phyloP scores from a whole-genome alignment of 2,113 vertebrate species.

The Macrotus californicus region DNA sequence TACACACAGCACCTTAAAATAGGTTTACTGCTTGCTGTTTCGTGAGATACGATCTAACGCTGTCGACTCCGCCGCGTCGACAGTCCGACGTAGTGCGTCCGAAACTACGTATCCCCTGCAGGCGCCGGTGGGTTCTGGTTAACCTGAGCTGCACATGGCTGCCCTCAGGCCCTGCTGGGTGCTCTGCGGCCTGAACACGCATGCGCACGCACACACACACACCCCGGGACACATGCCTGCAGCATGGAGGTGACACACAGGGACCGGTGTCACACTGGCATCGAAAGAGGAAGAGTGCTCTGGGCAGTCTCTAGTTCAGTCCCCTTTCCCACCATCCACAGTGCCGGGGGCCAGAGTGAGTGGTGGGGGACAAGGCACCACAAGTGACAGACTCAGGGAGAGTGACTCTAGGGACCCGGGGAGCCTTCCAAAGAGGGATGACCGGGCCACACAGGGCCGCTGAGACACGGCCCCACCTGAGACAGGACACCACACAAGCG shows the following conservation, averaged over 20 bases:
- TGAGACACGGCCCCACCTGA: neutral
- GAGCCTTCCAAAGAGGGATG: neutral
- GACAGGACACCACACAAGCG: accelerated
- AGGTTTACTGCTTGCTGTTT: too few relatives aligned
- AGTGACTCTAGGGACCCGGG: neutral
- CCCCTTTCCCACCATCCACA: accelerated
- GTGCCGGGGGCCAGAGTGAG: accelerated
- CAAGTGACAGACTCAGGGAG: neutral
- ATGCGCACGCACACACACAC: too few relatives aligned
- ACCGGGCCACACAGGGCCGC: accelerated
- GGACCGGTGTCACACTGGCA: neutral
- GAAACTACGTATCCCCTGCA: too few relatives aligned
- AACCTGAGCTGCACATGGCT: too few relatives aligned
- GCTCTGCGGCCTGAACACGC: accelerated
- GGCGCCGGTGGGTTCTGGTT: too few relatives aligned
- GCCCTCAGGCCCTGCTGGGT: accelerated
- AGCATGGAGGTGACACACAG: neutral
- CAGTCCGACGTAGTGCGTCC: neutral
- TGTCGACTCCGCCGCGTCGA: neutral
- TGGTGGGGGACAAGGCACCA: accelerated
- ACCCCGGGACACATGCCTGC: neutral
- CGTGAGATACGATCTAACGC: neutral
- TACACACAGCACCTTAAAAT: neutral
- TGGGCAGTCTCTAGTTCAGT: accelerated
- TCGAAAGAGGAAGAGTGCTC: neutral